Evolutionary conservation across 2,888 invertebrate species (phyloP).

Genomic region (Ashinkailepas kermadecensis): DNA sequence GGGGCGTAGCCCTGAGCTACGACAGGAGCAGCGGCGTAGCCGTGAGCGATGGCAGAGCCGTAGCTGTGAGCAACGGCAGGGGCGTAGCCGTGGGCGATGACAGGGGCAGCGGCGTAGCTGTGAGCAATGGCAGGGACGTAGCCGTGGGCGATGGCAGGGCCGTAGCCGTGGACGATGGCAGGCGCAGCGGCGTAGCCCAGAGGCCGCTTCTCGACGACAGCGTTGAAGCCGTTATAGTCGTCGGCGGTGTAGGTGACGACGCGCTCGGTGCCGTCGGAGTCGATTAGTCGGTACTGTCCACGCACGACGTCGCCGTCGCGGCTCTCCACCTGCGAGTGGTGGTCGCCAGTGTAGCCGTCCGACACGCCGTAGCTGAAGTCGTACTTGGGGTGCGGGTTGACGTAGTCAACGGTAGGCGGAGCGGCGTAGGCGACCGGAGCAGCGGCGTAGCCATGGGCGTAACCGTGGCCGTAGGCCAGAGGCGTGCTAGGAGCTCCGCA

Average conservation of each 20-base stretch:
- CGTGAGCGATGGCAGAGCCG: not conserved
- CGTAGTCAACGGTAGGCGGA: slow-evolving; percentile 28
- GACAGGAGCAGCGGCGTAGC: not conserved
- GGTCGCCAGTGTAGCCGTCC: slow-evolving; percentile 25
- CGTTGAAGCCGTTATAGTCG: slow-evolving; percentile 33
- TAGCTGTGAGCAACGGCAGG: not conserved
- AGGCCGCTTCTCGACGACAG: slow-evolving; percentile 34
- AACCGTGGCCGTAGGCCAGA: slow-evolving; percentile 7
- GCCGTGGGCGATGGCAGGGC: not conserved
- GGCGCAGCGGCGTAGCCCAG: slow-evolving; percentile 32
- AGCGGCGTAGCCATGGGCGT: slow-evolving; percentile 25
- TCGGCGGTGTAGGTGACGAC: slow-evolving; percentile 33
- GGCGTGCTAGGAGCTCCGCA: slow-evolving; percentile 16
- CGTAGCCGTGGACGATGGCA: slow-evolving; percentile 10
- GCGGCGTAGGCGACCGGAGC: slow-evolving; percentile 33
- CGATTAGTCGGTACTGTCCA: slow-evolving; percentile 24
- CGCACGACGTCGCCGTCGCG: slow-evolving; percentile 24
- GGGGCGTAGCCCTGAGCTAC: slow-evolving; percentile 2
- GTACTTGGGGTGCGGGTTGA: slow-evolving; percentile 23
- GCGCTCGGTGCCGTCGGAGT: slow-evolving; percentile 25
- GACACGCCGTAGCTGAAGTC: slow-evolving; percentile 25
- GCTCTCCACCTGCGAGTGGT: slow-evolving; percentile 23
- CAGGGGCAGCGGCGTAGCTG: not conserved
- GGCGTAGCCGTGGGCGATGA: not conserved
- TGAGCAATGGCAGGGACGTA: not conserved